Evolutionary conservation across 2,888 invertebrate species (phyloP).

Genomic region (Diloba caeruleocephala): DNA sequence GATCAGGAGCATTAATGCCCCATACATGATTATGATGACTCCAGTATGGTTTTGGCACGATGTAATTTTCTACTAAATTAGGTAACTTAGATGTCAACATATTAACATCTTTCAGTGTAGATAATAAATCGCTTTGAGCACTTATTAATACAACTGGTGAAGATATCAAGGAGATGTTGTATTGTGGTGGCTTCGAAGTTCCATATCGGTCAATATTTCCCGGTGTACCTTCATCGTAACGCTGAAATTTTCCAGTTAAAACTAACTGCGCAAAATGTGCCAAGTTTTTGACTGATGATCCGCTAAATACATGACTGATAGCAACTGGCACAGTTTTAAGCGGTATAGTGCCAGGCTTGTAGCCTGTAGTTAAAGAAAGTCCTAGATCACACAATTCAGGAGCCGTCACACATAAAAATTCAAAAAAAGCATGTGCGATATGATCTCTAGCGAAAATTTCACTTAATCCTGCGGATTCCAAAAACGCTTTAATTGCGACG

Average conservation of each 20-base stretch:
- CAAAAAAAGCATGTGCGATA: slow-evolving; percentile 75
- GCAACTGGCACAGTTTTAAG: slow-evolving; percentile 85
- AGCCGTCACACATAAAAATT: slow-evolving; percentile 71
- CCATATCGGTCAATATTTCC: slow-evolving; percentile 76
- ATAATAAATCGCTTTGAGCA: slow-evolving; percentile 90
- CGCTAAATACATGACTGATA: slow-evolving; percentile 86
- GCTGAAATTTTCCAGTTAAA: slow-evolving; percentile 69
- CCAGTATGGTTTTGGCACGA: slow-evolving; percentile 86
- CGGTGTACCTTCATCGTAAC: slow-evolving; percentile 74
- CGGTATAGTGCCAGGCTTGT: slow-evolving; percentile 86
- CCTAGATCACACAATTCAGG: slow-evolving; percentile 88
- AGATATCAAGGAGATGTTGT: slow-evolving; percentile 71
- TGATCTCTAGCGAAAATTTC: slow-evolving; percentile 91
- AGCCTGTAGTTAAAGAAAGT: slow-evolving; percentile 89
- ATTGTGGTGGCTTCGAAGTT: slow-evolving; percentile 69
- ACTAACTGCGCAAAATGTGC: slow-evolving; percentile 88
- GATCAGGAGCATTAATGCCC: slow-evolving; percentile 68
- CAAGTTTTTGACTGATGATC: slow-evolving; percentile 81
- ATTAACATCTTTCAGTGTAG: slow-evolving; percentile 88
- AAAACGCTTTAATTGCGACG: slow-evolving; percentile 56
- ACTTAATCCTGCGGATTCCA: slow-evolving; percentile 82
- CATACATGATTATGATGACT: slow-evolving; percentile 81
- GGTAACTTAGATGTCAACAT: slow-evolving; percentile 86
- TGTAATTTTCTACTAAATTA: slow-evolving; percentile 88
- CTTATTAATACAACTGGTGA: slow-evolving; percentile 77